These are phyloP conservation scores for Terrapene triunguis DNA, from an alignment of 2,113 vertebrate genomes.

Conservation along the genomic window DNA sequence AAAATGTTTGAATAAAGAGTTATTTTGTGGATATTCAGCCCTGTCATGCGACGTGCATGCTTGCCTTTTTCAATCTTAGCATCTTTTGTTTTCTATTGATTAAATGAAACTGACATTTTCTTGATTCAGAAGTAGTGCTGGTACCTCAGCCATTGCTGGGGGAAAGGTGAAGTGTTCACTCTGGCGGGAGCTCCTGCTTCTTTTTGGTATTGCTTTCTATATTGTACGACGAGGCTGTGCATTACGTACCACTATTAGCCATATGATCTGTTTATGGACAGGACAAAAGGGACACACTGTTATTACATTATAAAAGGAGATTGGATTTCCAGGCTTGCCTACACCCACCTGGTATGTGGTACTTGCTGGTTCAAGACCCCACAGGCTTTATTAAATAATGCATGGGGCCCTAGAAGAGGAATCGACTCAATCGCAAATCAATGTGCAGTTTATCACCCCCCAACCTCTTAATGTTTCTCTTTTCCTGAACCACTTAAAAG, in stretches of 20 bases:
- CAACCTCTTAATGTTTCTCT: not conserved
- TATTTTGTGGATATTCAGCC: not conserved
- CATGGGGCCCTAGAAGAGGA: rapidly evolving
- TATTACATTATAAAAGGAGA: not conserved
- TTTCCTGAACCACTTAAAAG: not conserved
- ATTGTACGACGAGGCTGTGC: rapidly evolving
- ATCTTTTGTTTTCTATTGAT: not conserved
- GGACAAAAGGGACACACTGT: not conserved
- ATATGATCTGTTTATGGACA: not conserved
- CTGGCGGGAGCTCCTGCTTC: not conserved
- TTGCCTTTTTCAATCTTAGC: not conserved
- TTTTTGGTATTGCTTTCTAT: not conserved
- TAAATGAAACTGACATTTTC: not conserved
- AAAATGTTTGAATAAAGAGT: not conserved
- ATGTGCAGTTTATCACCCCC: not conserved
- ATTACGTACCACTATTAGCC: not conserved
- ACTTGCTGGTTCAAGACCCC: not conserved
- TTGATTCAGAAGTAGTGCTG: rapidly evolving
- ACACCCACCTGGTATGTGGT: rapidly evolving
- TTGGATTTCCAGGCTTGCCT: not conserved
- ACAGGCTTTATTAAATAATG: not conserved
- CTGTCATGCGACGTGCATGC: not conserved
- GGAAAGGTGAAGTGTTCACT: not conserved
- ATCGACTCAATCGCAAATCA: not conserved
- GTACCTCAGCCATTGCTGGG: not conserved